Evolutionary conservation across 30 jellyfish, hydroid and myxozoan species (phyloP).

Genomic region (Hydractinia symbiolongicarpus): DNA sequence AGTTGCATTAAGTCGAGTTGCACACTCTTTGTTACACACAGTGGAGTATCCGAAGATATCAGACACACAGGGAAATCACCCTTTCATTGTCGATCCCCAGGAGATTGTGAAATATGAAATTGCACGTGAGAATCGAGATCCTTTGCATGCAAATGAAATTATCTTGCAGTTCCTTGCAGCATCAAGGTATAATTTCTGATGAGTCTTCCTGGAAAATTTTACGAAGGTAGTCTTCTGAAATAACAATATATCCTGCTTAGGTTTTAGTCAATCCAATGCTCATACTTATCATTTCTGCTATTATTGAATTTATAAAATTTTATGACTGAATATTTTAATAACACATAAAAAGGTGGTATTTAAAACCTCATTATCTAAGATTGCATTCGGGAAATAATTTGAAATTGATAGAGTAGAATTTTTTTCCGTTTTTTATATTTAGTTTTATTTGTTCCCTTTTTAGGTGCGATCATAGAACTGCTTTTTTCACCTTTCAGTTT

Average conservation of each 20-base stretch:
- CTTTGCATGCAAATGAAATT: constrained; percentile 74
- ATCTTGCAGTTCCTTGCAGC: constrained; percentile 72
- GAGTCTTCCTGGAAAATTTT: not conserved
- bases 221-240: too few species aligned
- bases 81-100: constrained; percentile 74
- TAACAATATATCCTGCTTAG: not conserved
- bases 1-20: constrained; percentile 58
- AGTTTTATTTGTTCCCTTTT: not conserved
- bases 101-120: constrained; percentile 55
- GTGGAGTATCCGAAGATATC: constrained; percentile 75
- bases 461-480: constrained; percentile 78
- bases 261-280: not conserved
- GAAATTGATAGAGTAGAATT: too few species aligned
- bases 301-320: not conserved
- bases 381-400: too few species aligned
- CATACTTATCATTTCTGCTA: not conserved
- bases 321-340: too few species aligned
- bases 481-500: constrained; percentile 85
- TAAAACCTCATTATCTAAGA: too few species aligned
- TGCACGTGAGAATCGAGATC: constrained; percentile 68
- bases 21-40: constrained; percentile 69
- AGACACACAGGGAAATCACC: constrained; percentile 84
- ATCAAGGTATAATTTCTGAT: constrained; percentile 16
- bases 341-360: too few species aligned
- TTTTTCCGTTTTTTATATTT: not conserved